phyloP scores from a whole-genome alignment of 1,140 invertebrate genomes.

The Drosophila neocordata region DNA sequence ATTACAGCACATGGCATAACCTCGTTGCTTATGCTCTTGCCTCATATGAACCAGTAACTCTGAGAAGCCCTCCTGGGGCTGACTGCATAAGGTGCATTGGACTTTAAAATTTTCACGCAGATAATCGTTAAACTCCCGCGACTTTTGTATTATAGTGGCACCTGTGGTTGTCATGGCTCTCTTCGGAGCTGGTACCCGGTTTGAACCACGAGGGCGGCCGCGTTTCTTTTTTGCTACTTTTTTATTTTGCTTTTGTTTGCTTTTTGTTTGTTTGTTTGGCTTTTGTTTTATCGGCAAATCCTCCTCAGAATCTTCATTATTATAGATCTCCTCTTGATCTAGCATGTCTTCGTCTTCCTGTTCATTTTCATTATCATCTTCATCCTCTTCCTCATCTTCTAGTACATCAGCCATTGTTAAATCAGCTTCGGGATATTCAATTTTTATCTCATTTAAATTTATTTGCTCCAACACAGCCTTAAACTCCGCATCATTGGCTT shows the following conservation, averaged over 20 bases:
- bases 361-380: slow-evolving; percentile 8
- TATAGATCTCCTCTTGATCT: not conserved
- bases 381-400: slow-evolving; percentile 43
- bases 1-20: slow-evolving; percentile 59
- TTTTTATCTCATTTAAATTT: slow-evolving; percentile 70
- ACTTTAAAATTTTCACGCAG: slow-evolving; percentile 60
- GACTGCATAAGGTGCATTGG: slow-evolving; percentile 51
- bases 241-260: slow-evolving; percentile 8
- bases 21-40: slow-evolving; percentile 59
- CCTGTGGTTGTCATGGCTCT: slow-evolving; percentile 1
- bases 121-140: slow-evolving; percentile 61
- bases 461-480: slow-evolving; percentile 64
- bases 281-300: not conserved
- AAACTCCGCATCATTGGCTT: slow-evolving; percentile 51
- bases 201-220: slow-evolving; percentile 10
- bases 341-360: not conserved
- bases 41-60: slow-evolving; percentile 48
- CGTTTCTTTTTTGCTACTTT: slow-evolving; percentile 23
- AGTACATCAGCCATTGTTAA: slow-evolving; percentile 69
- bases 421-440: slow-evolving; percentile 66
- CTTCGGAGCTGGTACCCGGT: slow-evolving; percentile 1
- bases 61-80: slow-evolving; percentile 48
- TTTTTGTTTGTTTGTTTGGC: slow-evolving; percentile 1
- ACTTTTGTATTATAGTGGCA: slow-evolving; percentile 47
- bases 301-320: not conserved